Evolutionary conservation across 2,113 vertebrate genomes (phyloP), one percentile per base, ranked within the genome.

Genomic region (Sander lucioperca): DNA sequence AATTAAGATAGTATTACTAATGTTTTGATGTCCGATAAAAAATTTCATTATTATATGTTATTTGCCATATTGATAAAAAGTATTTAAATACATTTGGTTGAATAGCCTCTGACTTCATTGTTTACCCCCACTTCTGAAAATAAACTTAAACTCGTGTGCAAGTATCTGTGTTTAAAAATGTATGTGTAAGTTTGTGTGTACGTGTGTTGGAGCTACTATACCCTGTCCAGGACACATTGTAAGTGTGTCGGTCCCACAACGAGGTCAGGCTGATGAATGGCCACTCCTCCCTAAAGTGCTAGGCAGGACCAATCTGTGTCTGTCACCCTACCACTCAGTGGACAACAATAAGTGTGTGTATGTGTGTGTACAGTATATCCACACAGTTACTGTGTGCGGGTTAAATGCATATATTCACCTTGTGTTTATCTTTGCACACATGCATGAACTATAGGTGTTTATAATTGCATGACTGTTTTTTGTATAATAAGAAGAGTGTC

Each of bases 221-320:
- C 63, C 76, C 61, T 58, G 16, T 10, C 59, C 78, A 82, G 68
- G 57, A 70, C 30, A 65, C 51, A 72, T 53, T 50, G 58, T 63
- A 86, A 82, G 79, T 86, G 59, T 74, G 61, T 87, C 25, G 79
- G 85, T 86, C 85, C 65, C 69, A 85, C 83, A 92, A 83, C 23
- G 68, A 91, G 90, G 91, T 91, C 90, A 89, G 50, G 33, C 77
- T 92, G 90, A 92, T 85, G 80, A 81, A 92, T 89, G 81, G 74
- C 68, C 61, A 43, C 62, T 78, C 58, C 66, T 72, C 68, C 64
- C 65, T 59, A 53, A 77, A 77, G 79, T 63, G 54, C 66, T 9
- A 50, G 69, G 73, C 80, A 87, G 66, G 51, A 80, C 68, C 79
- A 19, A 88, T 89, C 82, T 88, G 82, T 88, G 86, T 56, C 27